A percentile compares a stretch with the other conserved stretches of the same genome.
These are phyloP conservation scores for Casuarius casuarius DNA, from an alignment of 2,113 vertebrate species.

Conservation along the genomic window DNA sequence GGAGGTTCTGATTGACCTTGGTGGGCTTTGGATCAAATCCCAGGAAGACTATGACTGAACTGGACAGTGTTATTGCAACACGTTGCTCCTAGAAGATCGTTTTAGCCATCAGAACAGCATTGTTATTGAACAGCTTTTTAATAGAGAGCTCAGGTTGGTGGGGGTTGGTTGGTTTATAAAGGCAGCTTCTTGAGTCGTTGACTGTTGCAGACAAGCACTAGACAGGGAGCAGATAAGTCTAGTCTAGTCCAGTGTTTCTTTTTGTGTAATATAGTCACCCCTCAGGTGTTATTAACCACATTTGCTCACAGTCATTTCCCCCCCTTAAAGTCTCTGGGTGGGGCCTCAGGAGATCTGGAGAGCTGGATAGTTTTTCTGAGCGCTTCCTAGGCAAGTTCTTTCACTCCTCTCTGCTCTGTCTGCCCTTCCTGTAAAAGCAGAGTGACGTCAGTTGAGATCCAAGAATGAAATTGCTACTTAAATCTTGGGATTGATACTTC, in stretches of 20 bases:
- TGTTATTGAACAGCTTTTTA: not conserved
- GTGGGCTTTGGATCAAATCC: constrained; percentile 31
- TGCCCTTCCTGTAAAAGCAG: not conserved
- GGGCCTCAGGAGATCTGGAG: not conserved
- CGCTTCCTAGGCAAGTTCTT: not conserved
- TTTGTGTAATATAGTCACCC: not conserved
- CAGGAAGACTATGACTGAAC: not conserved
- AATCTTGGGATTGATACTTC: not conserved
- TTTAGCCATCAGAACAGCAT: not conserved
- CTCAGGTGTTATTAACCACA: not conserved
- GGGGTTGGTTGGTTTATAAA: not conserved
- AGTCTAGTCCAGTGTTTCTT: not conserved
- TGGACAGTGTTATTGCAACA: not conserved
- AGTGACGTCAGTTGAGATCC: not conserved
- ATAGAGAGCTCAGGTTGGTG: not conserved
- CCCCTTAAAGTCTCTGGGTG: not conserved
- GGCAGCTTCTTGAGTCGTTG: not conserved
- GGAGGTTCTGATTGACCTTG: not conserved
- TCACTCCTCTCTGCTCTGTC: not conserved
- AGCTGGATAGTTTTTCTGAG: not conserved
- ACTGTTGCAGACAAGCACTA: not conserved
- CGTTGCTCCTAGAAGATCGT: not conserved
- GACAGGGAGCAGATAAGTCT: not conserved
- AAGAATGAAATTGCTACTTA: not conserved
- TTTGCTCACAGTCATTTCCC: not conserved